Evolutionary conservation across 2,888 invertebrate species (phyloP), one percentile per base, ranked within the genome.

Genomic region (Pollenia labialis): DNA sequence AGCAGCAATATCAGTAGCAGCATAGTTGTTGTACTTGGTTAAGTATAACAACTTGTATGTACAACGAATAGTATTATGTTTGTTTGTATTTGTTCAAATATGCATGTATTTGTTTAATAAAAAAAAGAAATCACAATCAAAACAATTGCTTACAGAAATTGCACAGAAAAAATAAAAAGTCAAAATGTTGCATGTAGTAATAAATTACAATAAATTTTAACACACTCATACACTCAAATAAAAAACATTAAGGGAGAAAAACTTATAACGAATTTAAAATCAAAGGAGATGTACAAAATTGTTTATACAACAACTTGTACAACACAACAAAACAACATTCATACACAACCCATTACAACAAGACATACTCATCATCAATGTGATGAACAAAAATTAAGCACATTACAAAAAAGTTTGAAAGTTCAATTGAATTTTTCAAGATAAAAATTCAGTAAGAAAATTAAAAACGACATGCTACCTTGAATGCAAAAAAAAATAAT

Each of bases 121-220:
- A 32, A 52, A 50, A 23, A 12, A 32, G 90, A 88, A 90, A 90
- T 89, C 91, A 89, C 91, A 91, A 91, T 91, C 90, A 90, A 90
- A 91, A 90, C 80, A 80, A 87, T 91, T 90, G 89, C 90, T 90
- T 48, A 58, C 68, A 71, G 40, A 76, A 60, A 62, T 56, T n/a
- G 18, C 1, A 52, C 8, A 71, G 32, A 74, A 66, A 64, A 66
- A 56, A 50, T 44, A 58, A 66, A 69, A 72, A 83, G 52, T 66
- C 89, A 90, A 91, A 91, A 91, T 91, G 90, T 91, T 91, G 91
- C 91, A 91, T 91, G 91, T 90, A 91, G 89, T 90, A 90, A 90
- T 91, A 90, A 91, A 91, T 91, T 90, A 81, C 80, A 80, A 83
- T 71, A 72, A 32, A 81, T 72, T 60, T 76, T 46, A 14, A 52